A percentile compares a stretch with the other conserved stretches of the same genome.
These are phyloP conservation scores for Clepsis dumicolana DNA, from an alignment of 2,888 invertebrate genomes.

Conservation along the genomic window DNA sequence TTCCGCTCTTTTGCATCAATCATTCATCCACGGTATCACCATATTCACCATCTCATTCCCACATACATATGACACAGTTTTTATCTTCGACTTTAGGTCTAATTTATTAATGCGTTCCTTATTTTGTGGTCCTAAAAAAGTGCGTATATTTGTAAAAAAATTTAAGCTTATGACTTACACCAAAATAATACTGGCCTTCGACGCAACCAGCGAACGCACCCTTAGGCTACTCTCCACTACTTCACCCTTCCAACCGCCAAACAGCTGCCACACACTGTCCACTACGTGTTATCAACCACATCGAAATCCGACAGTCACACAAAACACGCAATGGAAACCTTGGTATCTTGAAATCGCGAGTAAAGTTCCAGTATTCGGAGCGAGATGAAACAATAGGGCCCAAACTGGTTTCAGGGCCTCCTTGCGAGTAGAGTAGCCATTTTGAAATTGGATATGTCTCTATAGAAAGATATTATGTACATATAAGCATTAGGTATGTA, in stretches of 20 bases:
- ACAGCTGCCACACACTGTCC: conserved; percentile 9
- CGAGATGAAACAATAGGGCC: conserved; percentile 44
- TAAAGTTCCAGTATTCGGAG: conserved; percentile 7
- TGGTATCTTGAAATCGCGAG: neutral
- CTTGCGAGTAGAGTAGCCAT: conserved; percentile 7
- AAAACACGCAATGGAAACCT: conserved; percentile 15
- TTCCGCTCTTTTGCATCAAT: too few species aligned
- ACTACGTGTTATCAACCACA: conserved; percentile 13
- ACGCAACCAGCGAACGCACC: conserved; percentile 41
- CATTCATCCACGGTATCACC: too few species aligned
- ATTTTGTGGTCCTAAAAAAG: too few species aligned
- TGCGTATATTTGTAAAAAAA: neutral
- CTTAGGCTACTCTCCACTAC: conserved; percentile 26
- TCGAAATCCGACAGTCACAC: neutral
- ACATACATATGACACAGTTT: too few species aligned
- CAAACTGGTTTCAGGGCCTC: conserved; percentile 42
- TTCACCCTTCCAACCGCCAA: conserved; percentile 9
- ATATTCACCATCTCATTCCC: too few species aligned
- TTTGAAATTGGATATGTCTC: too few species aligned
- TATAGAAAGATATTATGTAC: too few species aligned
- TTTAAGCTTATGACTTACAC: conserved; percentile 16
- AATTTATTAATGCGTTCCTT: too few species aligned
- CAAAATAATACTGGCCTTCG: conserved; percentile 30
- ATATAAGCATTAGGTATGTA: too few species aligned
- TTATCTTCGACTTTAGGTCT: too few species aligned